Percentiles rank a stretch among this genome's conserved stretches.
These are phyloP conservation scores for Malurus splendens DNA, from an alignment of 2,797 vertebrate species.

Conservation along the genomic window DNA sequence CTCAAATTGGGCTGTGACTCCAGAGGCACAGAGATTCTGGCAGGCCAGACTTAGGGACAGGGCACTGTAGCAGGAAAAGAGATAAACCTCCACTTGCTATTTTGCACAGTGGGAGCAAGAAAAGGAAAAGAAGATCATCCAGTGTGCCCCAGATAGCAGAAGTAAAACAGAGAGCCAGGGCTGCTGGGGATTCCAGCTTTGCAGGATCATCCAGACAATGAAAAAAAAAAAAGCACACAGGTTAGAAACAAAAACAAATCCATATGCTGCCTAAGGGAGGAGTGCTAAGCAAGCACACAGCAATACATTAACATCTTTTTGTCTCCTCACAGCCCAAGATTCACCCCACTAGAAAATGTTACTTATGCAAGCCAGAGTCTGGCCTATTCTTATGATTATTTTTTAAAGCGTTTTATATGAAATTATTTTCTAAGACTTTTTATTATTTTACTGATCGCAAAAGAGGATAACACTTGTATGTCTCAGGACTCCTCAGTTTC, in stretches of 20 bases:
- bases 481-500: background rate
- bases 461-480: background rate
- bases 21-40: background rate
- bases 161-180: background rate
- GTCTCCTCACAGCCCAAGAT: background rate
- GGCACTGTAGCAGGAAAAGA: background rate
- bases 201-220: background rate
- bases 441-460: background rate
- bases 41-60: background rate
- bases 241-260: slow-evolving; percentile 33
- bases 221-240: background rate
- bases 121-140: background rate
- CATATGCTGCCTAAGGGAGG: slow-evolving; percentile 37
- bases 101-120: fast-evolving
- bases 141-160: background rate
- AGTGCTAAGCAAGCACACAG: slow-evolving; percentile 15
- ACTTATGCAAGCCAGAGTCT: background rate
- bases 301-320: background rate
- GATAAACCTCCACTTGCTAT: background rate
- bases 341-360: background rate
- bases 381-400: background rate
- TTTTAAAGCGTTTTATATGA: background rate
- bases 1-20: background rate
- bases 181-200: slow-evolving; percentile 1
- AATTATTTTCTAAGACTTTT: background rate